These are phyloP conservation scores for Oryzias sinensis DNA, from an alignment of 2,797 vertebrate genomes.

Conservation along the genomic window DNA sequence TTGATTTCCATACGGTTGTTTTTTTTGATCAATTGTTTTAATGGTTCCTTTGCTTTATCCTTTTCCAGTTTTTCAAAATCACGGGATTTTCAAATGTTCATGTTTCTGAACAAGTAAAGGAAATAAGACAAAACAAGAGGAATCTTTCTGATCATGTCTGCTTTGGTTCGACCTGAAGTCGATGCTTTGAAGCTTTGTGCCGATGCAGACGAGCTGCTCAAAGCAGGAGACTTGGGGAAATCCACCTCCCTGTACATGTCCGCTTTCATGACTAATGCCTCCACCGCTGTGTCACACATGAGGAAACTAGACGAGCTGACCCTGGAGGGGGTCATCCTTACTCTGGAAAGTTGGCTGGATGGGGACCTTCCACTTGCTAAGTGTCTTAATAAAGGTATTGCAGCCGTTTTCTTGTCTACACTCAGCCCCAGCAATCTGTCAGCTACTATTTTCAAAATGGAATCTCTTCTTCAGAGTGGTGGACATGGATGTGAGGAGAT, in stretches of 20 bases:
- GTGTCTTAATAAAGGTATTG: constrained; percentile 78
- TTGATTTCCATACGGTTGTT: too few species aligned
- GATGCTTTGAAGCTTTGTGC: constrained; percentile 72
- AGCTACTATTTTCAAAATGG: constrained; percentile 82
- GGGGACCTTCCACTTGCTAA: constrained; percentile 59
- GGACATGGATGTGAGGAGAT: constrained; percentile 77
- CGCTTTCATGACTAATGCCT: constrained; percentile 83
- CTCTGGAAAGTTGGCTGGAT: constrained; percentile 84
- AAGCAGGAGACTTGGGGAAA: constrained; percentile 60
- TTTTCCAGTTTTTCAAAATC: constrained; percentile 5
- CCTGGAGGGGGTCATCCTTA: constrained; percentile 64
- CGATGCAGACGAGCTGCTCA: constrained; percentile 80
- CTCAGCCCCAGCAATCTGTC: constrained; percentile 82
- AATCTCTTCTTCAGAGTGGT: constrained; percentile 75
- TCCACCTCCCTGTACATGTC: constrained; percentile 84
- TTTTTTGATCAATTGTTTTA: too few species aligned
- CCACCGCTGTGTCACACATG: constrained; percentile 76
- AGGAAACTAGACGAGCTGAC: constrained; percentile 54
- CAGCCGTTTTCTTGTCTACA: constrained; percentile 84
- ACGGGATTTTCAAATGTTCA: constrained; percentile 1
- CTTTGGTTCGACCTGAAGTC: constrained; percentile 57
- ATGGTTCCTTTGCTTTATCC: not conserved
- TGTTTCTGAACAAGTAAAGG: constrained; percentile 19
- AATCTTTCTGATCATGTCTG: constrained; percentile 53
- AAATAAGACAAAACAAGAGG: not conserved